phyloP scores from a whole-genome alignment of 2,888 invertebrate species.

The Oxystoma pomonae region DNA sequence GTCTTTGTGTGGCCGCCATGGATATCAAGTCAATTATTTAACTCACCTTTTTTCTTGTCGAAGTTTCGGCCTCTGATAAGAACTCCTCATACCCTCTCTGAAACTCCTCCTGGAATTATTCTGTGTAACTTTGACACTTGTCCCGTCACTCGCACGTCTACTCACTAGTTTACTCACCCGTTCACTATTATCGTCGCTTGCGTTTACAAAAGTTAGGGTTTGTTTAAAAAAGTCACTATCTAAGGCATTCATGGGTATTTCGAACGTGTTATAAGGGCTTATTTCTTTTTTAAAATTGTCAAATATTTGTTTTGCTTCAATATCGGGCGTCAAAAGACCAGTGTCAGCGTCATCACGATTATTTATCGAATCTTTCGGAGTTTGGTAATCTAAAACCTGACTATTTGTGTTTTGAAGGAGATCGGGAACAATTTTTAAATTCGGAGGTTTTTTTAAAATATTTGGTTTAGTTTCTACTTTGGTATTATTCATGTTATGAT shows the following conservation, averaged over 20 bases:
- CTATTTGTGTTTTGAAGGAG: background rate
- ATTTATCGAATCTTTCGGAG: conserved; percentile 8
- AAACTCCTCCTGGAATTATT: too few relatives aligned
- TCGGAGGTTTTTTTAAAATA: background rate
- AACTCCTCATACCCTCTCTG: too few relatives aligned
- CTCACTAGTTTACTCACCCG: background rate
- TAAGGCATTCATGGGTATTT: conserved; percentile 28
- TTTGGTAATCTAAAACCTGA: conserved; percentile 8
- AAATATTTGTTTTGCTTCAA: conserved; percentile 31
- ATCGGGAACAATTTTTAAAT: background rate
- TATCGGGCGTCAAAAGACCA: conserved; percentile 26
- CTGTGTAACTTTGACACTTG: background rate
- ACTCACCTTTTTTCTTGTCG: background rate
- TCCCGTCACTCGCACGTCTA: background rate
- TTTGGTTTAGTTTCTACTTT: too few relatives aligned
- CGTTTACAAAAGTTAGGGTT: conserved; percentile 19
- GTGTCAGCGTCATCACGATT: background rate
- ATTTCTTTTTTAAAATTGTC: conserved; percentile 31
- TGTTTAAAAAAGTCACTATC: conserved; percentile 32
- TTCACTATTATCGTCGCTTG: background rate
- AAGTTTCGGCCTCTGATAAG: background rate
- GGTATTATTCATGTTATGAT: too few relatives aligned
- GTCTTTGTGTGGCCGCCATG: background rate
- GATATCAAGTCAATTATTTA: background rate
- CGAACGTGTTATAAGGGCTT: conserved; percentile 32